Base-by-base conservation (phyloP, 2,797 vertebrate species). In the Sardinella longiceps region DNA sequence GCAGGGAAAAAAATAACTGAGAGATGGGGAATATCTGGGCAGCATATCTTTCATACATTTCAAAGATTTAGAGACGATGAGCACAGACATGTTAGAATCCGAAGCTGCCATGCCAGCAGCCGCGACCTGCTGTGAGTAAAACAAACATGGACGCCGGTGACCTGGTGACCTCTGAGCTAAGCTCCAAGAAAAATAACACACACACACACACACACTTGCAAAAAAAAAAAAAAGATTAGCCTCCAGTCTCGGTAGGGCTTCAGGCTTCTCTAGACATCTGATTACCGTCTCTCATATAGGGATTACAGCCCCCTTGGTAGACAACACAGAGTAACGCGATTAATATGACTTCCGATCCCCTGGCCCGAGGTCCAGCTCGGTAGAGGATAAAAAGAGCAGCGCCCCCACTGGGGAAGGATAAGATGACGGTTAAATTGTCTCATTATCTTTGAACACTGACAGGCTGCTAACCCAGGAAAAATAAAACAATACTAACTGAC, bases 401-500 rank as follows among this genome's bases (percentile, higher is more conserved):
- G 80, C 28, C 25, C 46, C 37, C 45, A 80, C 80, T 18, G 30
- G 4, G 66, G 66, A 74, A 3, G 66, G 66, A 74, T 74, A 74
- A 74, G 66, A 74, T 74, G 66, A 74, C 66, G 66, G 33, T 39
- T 56, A 50, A 43, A 37, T 77, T 39, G 23, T 23, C 51, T 43
- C 39, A 85, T 53, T 82, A 85, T 80, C 80, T 82, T 60, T 60
- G 84, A 58, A 84, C 80, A 84, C 63, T 45, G 66, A 23, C 53
- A 74, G 66, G 66, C 70, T 48, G 14, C 81, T 81, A 46, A 84
- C 51, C 39, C 53, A 77, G 39, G 81, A 60, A 87, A 83, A 81
- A 81, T 45, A 37, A 48, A 83, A 87, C 80, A 83, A 85, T 45
- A 77, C 81, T 70, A 85, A 83, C 28, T 25, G 80, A 77, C 60